Evolutionary conservation across 1,140 invertebrate species (phyloP), one percentile per base, ranked within the genome.

Genomic region (Ceratosolen solmsi): DNA sequence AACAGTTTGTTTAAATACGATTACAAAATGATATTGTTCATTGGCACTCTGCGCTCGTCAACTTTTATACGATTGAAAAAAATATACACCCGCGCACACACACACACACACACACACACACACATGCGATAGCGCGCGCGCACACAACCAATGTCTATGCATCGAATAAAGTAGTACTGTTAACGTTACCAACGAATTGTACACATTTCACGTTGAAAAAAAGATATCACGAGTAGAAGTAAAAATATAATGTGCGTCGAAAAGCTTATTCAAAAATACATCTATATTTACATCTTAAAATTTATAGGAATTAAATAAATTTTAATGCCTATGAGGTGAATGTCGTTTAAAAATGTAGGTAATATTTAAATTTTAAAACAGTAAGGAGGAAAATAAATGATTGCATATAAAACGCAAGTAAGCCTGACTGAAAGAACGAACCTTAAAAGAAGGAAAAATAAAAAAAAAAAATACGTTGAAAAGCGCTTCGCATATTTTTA

Each of bases 1-100:
- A 83, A 79, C 82, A 79, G 72, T 83, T 83, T 70, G 71, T 83
- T 83, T 79, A 83, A 83, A 83, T 79, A 83, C 70, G 27, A 83
- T 74, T 74, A 79, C 75, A 79, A 83, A 79, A 83, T 79, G 30
- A 83, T 73, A 73, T 63, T 83, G 78, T 80, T 80, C 77, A 83
- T 83, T 83, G 82, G 82, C 82, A 83, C 82, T 83, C 78, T 83
- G 82, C 78, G 82, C 82, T 80, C 78, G 76, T 83, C 82, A 70
- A 79, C 54, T 27, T 83, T 38, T 41, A 63, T 54, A 74, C 33
- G 70, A 63, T 79, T n/a, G 20, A 46, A 46, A 46, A 13, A 46
- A 46, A 46, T 7, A 13, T 13, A 13, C 41, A 46, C 41, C 5
- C 41, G 41, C 41, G 41, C 41, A 46, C 41, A 13, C 41, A 46